phyloP scores from a whole-genome alignment of 2,888 invertebrate genomes.

The Tetropium fuscum region DNA sequence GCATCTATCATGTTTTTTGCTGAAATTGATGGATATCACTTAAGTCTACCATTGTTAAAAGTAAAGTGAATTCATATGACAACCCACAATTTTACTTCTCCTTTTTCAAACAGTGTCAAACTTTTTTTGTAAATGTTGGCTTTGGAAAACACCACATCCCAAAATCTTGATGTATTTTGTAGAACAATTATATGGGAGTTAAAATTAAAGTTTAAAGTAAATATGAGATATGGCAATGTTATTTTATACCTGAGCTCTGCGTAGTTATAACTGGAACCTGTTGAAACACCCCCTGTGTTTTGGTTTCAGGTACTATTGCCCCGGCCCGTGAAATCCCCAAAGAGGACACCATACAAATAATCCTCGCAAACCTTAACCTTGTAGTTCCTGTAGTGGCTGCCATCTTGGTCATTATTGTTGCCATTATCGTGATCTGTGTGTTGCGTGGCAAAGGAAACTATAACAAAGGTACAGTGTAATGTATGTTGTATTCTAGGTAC shows the following conservation, averaged over 20 bases:
- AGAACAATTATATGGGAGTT: not conserved
- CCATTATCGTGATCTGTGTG: slow-evolving; percentile 93
- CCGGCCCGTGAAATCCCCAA: slow-evolving; percentile 88
- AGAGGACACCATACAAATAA: slow-evolving; percentile 88
- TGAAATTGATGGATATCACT: too few relatives aligned
- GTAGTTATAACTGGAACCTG: slow-evolving; percentile 35
- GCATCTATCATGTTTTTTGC: too few relatives aligned
- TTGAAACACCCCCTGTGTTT: slow-evolving; percentile 51
- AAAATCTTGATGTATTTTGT: too few relatives aligned
- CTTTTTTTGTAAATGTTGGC: too few relatives aligned
- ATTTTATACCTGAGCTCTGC: slow-evolving; percentile 34
- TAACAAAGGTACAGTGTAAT: slow-evolving; percentile 78
- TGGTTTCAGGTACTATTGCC: slow-evolving; percentile 94
- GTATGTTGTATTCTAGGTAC: slow-evolving; percentile 73
- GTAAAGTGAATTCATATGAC: too few relatives aligned
- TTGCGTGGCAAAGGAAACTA: slow-evolving; percentile 86
- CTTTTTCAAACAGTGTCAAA: too few relatives aligned
- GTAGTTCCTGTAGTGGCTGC: slow-evolving; percentile 95
- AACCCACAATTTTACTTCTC: too few relatives aligned
- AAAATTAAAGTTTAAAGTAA: slow-evolving; percentile 1
- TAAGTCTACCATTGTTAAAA: too few relatives aligned
- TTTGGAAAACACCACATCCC: too few relatives aligned
- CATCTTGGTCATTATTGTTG: slow-evolving; percentile 91
- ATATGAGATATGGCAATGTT: slow-evolving; percentile 35
- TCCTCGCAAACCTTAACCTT: slow-evolving; percentile 91